phyloP scores from a whole-genome alignment of 2,888 invertebrate species.

The Ptychoptera contaminata region DNA sequence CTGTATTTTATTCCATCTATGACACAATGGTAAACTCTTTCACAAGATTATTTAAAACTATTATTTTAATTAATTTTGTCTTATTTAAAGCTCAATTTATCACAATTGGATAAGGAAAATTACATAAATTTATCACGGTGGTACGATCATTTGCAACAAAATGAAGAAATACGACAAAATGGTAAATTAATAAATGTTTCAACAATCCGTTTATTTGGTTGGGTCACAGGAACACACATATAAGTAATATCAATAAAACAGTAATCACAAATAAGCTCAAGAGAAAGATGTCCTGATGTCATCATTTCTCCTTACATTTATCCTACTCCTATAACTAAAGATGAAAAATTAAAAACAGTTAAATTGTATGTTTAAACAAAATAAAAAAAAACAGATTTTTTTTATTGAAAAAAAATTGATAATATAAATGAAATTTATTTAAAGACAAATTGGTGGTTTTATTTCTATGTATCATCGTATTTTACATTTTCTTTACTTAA shows the following conservation, averaged over 20 bases:
- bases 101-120: conserved; percentile 48
- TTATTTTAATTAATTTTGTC: background rate
- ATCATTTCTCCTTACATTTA: no score
- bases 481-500: no score
- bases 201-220: conserved; percentile 28
- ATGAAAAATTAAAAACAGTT: no score
- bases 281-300: no score
- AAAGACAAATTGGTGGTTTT: no score
- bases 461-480: no score
- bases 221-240: conserved; percentile 28
- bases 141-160: conserved; percentile 61
- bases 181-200: conserved; percentile 25
- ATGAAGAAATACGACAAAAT: conserved; percentile 39
- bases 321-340: no score
- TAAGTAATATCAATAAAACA: conserved; percentile 12
- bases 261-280: no score
- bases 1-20: conserved; percentile 48
- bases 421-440: no score
- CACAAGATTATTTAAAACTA: background rate
- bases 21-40: conserved; percentile 35
- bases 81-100: conserved; percentile 43
- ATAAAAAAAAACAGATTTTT: no score
- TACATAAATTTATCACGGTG: conserved; percentile 56
- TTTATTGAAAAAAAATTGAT: no score
- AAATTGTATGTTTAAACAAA: no score